Evolutionary conservation across 2,888 invertebrate genomes (phyloP).

Genomic region (Drosophila ustulata): DNA sequence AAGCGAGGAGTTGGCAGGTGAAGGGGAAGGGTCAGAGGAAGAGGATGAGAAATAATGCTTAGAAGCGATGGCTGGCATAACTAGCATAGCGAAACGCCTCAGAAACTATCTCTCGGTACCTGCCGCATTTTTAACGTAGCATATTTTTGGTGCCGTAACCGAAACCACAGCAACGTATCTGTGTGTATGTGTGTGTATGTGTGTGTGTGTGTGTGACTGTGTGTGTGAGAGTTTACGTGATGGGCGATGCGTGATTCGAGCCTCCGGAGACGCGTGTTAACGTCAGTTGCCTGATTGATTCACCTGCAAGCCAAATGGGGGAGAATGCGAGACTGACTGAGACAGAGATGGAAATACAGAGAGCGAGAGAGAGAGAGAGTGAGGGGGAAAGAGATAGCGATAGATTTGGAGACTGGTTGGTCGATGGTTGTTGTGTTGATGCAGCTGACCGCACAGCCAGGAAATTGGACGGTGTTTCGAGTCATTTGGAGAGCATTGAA

Average conservation of each 20-base stretch:
- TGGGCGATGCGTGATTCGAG: slow-evolving; percentile 37
- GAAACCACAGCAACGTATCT: slow-evolving; percentile 22
- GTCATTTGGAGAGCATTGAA: slow-evolving; percentile 11
- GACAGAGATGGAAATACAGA: background rate
- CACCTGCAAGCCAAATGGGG: slow-evolving; percentile 18
- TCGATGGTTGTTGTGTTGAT: slow-evolving; percentile 1
- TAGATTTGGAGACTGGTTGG: background rate
- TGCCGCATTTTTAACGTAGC: slow-evolving; percentile 20
- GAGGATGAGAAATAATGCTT: background rate
- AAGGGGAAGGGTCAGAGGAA: background rate
- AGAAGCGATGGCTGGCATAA: background rate
- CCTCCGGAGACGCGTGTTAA: slow-evolving; percentile 41
- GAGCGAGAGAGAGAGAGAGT: background rate
- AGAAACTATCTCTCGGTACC: slow-evolving; percentile 19
- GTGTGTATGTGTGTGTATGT: background rate
- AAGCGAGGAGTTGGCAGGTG: no score
- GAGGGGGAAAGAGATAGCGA: background rate
- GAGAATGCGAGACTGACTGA: background rate
- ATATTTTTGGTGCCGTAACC: slow-evolving; percentile 20
- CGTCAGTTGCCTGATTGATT: slow-evolving; percentile 40
- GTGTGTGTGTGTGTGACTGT: slow-evolving; percentile 7
- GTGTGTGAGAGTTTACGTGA: slow-evolving; percentile 1
- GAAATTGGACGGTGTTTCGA: slow-evolving; percentile 23
- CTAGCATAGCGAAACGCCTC: slow-evolving; percentile 13
- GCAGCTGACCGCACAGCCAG: slow-evolving; percentile 23